These are phyloP conservation scores for Bombus affinis DNA, from an alignment of 1,140 invertebrate genomes.

Conservation along the genomic window DNA sequence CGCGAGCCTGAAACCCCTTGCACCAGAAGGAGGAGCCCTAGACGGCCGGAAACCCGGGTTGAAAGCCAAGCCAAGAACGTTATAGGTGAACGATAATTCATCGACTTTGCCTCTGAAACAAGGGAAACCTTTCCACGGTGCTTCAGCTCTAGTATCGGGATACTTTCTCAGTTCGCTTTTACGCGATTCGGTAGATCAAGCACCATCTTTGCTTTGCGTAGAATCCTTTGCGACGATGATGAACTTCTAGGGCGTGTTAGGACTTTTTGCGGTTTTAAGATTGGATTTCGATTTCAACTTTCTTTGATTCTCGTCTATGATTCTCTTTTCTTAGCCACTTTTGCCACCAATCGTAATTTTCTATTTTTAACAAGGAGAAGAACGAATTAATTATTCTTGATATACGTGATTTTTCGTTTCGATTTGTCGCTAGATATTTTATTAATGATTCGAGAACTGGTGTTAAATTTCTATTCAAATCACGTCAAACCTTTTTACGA, in stretches of 20 bases:
- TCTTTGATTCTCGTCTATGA: too few species aligned
- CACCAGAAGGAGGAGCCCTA: conserved; percentile 49
- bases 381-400: too few species aligned
- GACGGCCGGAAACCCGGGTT: conserved; percentile 62
- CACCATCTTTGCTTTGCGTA: neutral
- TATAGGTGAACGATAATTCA: conserved; percentile 75
- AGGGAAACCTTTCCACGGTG: conserved; percentile 72
- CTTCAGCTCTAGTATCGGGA: neutral
- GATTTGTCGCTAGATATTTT: too few species aligned
- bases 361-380: too few species aligned
- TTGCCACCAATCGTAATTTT: too few species aligned
- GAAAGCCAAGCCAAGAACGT: conserved; percentile 66
- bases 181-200: neutral
- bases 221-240: neutral
- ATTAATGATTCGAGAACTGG: too few species aligned
- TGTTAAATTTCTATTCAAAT: too few species aligned
- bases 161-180: conserved; percentile 23
- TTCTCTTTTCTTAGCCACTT: too few species aligned
- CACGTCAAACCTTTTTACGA: too few species aligned
- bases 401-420: too few species aligned
- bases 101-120: conserved; percentile 70
- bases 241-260: neutral
- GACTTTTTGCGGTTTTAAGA: neutral
- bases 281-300: neutral
- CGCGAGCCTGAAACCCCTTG: conserved; percentile 45